Base-by-base conservation (phyloP, 2,113 vertebrate genomes). In the Chaenogobius annularis region DNA sequence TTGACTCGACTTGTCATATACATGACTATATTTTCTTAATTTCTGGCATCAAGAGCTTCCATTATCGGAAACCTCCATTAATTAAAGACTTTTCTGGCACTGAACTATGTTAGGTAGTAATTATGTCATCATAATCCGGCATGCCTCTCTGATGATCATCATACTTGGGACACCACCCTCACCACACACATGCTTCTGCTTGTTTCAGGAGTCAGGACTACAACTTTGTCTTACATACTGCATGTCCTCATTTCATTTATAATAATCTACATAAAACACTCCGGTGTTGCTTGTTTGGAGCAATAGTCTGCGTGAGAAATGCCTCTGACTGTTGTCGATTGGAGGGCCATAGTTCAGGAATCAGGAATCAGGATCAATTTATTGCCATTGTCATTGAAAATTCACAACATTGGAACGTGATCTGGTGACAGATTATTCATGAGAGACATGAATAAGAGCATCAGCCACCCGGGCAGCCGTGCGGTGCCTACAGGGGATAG, bases 111-210 rank as follows among this genome's bases (percentile, higher is more conserved):
- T 47, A 35, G 15, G 4, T 50, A 72, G 77, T 73, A 79, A 83
- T 72, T 52, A 78, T 68, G 65, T 69, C 73, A 74, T 74, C 65
- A 78, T 83, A 76, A 83, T 77, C 40, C 44, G 7, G 58, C 48
- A 69, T 52, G 20, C 80, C 17, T 22, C 35, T 54, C 31, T 65
- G 44, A 31, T 44, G 12, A 63, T 59, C 65, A 19, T 71, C 70
- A 50, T 13, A 7, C 54, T 54, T 52, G 52, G 61, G 61, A 48
- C 62, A 7, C 66, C 66, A 20, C 46, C 66, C 69, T 79, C 69
- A 8, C 54, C 76, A 23, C 68, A 56, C 66, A 43, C 68, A 43
- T 44, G 47, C 66, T 26, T 40, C 31, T 52, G 62, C 66, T 69
- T 6, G 15, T 61, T 44, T 68, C 46, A 52, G 17, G 62, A 26